These are phyloP conservation scores for Diphyllodes magnificus DNA, from an alignment of 2,113 vertebrate species.

Conservation along the genomic window DNA sequence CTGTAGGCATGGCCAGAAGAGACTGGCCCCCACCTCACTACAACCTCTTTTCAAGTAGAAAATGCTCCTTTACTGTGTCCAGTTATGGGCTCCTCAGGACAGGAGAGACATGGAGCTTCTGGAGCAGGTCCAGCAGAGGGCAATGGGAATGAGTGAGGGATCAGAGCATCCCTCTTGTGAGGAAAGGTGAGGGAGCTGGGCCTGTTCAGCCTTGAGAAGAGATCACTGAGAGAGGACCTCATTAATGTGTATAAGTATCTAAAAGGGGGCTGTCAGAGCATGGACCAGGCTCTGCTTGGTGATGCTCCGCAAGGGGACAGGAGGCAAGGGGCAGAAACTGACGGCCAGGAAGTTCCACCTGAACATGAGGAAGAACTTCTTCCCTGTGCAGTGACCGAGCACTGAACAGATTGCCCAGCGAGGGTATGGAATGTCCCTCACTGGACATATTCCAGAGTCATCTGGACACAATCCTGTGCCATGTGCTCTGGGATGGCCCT, in stretches of 20 bases:
- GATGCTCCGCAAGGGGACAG: rapidly evolving
- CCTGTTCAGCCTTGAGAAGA: background rate
- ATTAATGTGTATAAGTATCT: too few species aligned
- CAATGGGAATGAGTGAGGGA: too few species aligned
- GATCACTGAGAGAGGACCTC: rapidly evolving
- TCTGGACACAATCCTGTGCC: background rate
- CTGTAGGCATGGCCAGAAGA: background rate
- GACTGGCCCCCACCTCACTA: background rate
- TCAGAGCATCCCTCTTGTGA: background rate
- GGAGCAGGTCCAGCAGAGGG: background rate
- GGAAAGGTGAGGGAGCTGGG: background rate
- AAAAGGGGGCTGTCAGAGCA: background rate
- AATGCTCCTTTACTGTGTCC: background rate
- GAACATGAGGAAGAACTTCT: background rate
- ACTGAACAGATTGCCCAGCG: background rate
- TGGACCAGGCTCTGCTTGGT: background rate
- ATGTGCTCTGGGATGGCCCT: background rate
- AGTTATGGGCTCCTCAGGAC: background rate
- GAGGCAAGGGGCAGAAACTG: background rate
- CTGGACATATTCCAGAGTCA: background rate
- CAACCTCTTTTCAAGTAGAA: background rate
- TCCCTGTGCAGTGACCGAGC: background rate
- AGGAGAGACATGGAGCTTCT: background rate
- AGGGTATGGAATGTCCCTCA: background rate
- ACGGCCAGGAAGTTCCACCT: background rate